Evolutionary conservation across 2,113 vertebrate genomes (phyloP).

Genomic region (Prolemur simus): DNA sequence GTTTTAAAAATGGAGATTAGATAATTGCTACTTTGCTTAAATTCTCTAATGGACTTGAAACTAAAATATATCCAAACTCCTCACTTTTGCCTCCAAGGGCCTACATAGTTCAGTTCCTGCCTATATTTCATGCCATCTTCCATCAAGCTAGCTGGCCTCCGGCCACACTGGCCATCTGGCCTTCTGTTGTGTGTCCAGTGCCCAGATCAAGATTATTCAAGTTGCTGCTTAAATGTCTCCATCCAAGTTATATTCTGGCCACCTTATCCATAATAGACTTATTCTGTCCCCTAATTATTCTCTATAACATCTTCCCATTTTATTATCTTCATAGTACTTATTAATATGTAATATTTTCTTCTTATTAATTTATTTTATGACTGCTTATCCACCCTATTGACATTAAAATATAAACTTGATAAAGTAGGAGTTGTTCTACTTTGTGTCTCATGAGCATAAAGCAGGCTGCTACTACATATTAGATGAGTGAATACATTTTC

Average conservation of each 20-base stretch:
- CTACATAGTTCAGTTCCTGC: not conserved
- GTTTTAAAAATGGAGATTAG: not conserved
- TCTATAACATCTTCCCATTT: not conserved
- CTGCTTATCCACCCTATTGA: not conserved
- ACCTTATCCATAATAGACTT: not conserved
- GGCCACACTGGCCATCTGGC: not conserved
- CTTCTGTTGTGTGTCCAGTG: not conserved
- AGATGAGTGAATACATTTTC: not conserved
- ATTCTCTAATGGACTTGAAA: not conserved
- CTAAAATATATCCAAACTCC: not conserved
- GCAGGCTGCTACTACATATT: not conserved
- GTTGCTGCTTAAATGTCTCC: not conserved
- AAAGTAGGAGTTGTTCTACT: not conserved
- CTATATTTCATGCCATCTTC: not conserved
- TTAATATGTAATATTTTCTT: not conserved
- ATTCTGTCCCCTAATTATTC: not conserved
- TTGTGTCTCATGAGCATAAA: slow-evolving; percentile 6
- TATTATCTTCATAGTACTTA: not conserved
- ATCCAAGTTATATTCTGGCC: not conserved
- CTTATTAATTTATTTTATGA: not conserved
- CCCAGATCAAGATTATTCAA: not conserved
- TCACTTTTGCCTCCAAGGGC: not conserved
- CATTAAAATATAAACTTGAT: not conserved
- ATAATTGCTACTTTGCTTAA: not conserved
- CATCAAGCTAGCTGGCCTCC: not conserved